Evolutionary conservation across 2,797 vertebrate genomes (phyloP).

Genomic region (Dryobates pubescens): DNA sequence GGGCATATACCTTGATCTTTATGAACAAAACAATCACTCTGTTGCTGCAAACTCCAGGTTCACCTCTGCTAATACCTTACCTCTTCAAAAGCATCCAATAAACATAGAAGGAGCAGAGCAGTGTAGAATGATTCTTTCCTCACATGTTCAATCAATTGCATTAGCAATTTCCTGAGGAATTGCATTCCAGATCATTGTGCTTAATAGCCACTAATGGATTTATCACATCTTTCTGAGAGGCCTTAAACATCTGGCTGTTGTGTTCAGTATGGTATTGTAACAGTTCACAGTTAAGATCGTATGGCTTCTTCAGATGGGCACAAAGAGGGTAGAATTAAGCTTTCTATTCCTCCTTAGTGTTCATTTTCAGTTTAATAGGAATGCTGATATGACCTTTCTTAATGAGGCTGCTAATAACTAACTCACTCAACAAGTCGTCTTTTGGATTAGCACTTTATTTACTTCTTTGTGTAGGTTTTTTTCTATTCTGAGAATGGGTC

Average conservation of each 20-base stretch:
- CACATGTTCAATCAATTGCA: background rate
- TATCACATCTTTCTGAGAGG: background rate
- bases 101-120: background rate
- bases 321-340: background rate
- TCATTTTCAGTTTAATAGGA: background rate
- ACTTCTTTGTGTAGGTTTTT: background rate
- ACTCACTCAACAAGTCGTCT: background rate
- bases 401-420: background rate
- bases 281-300: background rate
- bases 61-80: background rate
- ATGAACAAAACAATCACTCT: background rate
- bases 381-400: background rate
- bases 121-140: background rate
- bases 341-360: background rate
- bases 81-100: background rate
- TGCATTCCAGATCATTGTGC: background rate
- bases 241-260: background rate
- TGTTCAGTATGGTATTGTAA: background rate
- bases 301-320: background rate
- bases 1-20: background rate
- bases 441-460: background rate
- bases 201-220: conserved; percentile 2
- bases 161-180: background rate
- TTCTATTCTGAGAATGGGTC: background rate
- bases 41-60: background rate